Evolutionary conservation across 1,140 invertebrate genomes (phyloP).

Genomic region (Argopecten irradians): DNA sequence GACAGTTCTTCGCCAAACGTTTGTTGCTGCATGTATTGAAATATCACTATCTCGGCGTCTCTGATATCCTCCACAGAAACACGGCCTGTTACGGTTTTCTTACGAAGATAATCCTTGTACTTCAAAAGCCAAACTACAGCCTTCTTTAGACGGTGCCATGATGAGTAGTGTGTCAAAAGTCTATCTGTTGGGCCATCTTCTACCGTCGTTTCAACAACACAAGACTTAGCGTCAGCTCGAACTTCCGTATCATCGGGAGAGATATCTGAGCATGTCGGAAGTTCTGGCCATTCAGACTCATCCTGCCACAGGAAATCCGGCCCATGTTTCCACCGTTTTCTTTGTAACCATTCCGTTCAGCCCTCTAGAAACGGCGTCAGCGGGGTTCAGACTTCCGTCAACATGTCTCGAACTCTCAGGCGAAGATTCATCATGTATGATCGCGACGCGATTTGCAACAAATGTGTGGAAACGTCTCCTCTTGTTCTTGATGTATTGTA

Average conservation of each 20-base stretch:
- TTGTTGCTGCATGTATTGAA: too few relatives aligned
- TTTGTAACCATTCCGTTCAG: not conserved
- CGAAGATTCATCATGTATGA: slow-evolving; percentile 25
- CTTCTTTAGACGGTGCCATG: not conserved
- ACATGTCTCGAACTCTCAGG: slow-evolving; percentile 48
- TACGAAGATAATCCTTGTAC: not conserved
- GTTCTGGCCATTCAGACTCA: too few relatives aligned
- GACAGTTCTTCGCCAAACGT: not conserved
- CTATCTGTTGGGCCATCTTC: too few relatives aligned
- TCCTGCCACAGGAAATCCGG: too few relatives aligned
- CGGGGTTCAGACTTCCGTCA: slow-evolving; percentile 37
- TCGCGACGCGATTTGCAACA: slow-evolving; percentile 41
- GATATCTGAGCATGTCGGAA: too few relatives aligned
- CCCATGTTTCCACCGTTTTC: not conserved
- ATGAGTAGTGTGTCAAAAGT: too few relatives aligned
- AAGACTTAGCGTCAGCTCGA: too few relatives aligned
- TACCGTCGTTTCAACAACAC: too few relatives aligned
- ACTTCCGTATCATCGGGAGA: too few relatives aligned
- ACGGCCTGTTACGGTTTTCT: not conserved
- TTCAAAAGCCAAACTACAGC: not conserved
- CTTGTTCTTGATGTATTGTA: slow-evolving; percentile 47
- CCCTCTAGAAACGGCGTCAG: slow-evolving; percentile 51
- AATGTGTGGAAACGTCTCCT: slow-evolving; percentile 44
- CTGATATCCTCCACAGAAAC: too few relatives aligned
- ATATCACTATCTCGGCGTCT: too few relatives aligned